Conservation (phyloP, 1,140 invertebrate species). For the Bombus impatiens region DNA sequence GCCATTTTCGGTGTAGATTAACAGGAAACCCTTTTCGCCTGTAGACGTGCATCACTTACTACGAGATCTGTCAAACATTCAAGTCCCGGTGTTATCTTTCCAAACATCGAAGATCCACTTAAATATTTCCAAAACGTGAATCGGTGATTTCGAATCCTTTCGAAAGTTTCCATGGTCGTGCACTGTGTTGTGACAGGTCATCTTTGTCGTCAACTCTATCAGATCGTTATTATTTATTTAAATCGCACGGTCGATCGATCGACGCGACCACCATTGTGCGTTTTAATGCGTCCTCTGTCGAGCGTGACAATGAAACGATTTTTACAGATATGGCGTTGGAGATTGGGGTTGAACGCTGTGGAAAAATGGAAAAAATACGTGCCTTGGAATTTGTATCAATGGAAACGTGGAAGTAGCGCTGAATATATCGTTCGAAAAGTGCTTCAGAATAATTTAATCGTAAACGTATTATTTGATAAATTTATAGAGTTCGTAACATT, state of each 20-base stretch:
- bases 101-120: slow-evolving; percentile 76
- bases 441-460: background rate
- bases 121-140: slow-evolving; percentile 77
- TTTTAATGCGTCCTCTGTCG: slow-evolving; percentile 50
- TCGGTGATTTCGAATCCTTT: slow-evolving; percentile 63
- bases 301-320: slow-evolving; percentile 35
- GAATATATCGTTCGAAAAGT: background rate
- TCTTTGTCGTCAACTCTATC: slow-evolving; percentile 66
- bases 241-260: slow-evolving; percentile 43
- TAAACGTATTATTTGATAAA: too few relatives aligned
- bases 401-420: background rate
- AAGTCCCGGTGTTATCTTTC: slow-evolving; percentile 67
- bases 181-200: slow-evolving; percentile 72
- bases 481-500: too few relatives aligned
- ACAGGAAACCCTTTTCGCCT: slow-evolving; percentile 57
- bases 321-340: slow-evolving; percentile 7
- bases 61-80: slow-evolving; percentile 40
- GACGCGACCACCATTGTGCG: slow-evolving; percentile 45
- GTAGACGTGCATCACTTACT: slow-evolving; percentile 31
- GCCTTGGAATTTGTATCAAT: slow-evolving; percentile 28
- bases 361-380: slow-evolving; percentile 14
- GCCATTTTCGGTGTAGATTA: slow-evolving; percentile 54
- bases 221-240: slow-evolving; percentile 74
- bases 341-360: background rate
- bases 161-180: slow-evolving; percentile 34